Base-by-base conservation (phyloP, 2,113 vertebrate species). In the Oreochromis niloticus region DNA sequence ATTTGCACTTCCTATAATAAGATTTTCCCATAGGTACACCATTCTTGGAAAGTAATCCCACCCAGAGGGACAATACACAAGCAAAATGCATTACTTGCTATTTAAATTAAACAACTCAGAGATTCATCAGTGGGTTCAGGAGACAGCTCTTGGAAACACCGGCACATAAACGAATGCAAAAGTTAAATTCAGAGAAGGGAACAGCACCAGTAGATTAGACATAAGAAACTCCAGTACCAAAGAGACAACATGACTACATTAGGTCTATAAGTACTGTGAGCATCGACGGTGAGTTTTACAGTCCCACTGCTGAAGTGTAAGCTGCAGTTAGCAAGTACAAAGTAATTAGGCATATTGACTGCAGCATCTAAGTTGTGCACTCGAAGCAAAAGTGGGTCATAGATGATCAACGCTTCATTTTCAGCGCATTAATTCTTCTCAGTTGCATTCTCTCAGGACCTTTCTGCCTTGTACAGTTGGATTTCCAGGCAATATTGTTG, bases 261-360 rank as follows among this genome's bases (percentile, higher is more conserved):
- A 87, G 50, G 56, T 86, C 91, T 52, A 89, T 87, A 87, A 91
- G 68, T 90, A 89, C 90, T 71, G 12, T 86, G 57, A 88, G 87
- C 71, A 84, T 91, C 46, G 16, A 83, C 34, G 36, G 57, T 50
- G 82, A 48, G 41, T 85, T 93, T 92, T 83, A 91, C 54, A 85
- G 91, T 80, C 87, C 88, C 87, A 36, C 34, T 30, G 87, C 86
- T 93, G 41, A 84, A 73, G 82, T 85, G 59, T 41, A 61, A 89
- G 85, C 85, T 55, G 83, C 71, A 59, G 56, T 90, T 94, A 81
- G 85, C 66, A 85, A 87, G 86, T 92, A 87, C 80, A 89, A 83
- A 88, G 85, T 93, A 95, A 96, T 96, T 93, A 94, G 88, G 88
- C 81, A 55, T 93, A 92, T 88, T 93, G 93, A 93, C 88, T 92